These are phyloP conservation scores for Babyrousa celebensis DNA, from an alignment of 2,797 vertebrate genomes.

Conservation along the genomic window DNA sequence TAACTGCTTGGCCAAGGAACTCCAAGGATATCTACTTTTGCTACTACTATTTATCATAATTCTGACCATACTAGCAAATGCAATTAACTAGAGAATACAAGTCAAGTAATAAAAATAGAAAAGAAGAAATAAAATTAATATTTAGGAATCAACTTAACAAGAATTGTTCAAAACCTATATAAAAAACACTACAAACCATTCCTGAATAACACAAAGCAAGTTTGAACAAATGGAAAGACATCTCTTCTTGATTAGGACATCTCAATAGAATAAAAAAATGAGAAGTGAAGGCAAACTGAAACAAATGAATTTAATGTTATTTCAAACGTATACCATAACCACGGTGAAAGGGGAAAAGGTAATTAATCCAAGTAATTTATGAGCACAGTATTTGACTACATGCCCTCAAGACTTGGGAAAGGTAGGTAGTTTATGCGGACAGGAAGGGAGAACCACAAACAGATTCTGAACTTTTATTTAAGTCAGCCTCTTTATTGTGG, in stretches of 20 bases:
- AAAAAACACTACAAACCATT: slow-evolving; percentile 47
- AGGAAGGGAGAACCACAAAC: slow-evolving; percentile 18
- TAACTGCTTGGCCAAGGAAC: too few species aligned
- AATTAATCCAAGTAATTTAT: slow-evolving; percentile 14
- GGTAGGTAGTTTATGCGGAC: neutral
- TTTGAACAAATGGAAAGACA: neutral
- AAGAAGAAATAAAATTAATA: neutral
- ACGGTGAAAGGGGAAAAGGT: neutral
- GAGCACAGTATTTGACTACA: slow-evolving; percentile 20
- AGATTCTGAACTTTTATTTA: neutral
- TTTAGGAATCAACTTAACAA: slow-evolving; percentile 43
- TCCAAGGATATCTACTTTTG: neutral
- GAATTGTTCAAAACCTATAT: slow-evolving; percentile 1
- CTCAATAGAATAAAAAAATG: slow-evolving; percentile 1
- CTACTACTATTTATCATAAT: neutral
- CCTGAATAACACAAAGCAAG: neutral
- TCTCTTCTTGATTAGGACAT: neutral
- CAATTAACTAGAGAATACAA: neutral
- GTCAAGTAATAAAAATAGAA: slow-evolving; percentile 12
- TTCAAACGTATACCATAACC: neutral
- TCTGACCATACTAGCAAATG: neutral
- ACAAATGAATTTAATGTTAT: slow-evolving; percentile 18
- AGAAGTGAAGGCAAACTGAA: slow-evolving; percentile 19
- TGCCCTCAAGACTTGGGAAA: neutral
- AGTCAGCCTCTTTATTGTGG: slow-evolving; percentile 13